A percentile compares a stretch with the other conserved stretches of the same genome.
Evolutionary conservation across 2,888 invertebrate species (phyloP).

Genomic region (Cheilosia vulpina): DNA sequence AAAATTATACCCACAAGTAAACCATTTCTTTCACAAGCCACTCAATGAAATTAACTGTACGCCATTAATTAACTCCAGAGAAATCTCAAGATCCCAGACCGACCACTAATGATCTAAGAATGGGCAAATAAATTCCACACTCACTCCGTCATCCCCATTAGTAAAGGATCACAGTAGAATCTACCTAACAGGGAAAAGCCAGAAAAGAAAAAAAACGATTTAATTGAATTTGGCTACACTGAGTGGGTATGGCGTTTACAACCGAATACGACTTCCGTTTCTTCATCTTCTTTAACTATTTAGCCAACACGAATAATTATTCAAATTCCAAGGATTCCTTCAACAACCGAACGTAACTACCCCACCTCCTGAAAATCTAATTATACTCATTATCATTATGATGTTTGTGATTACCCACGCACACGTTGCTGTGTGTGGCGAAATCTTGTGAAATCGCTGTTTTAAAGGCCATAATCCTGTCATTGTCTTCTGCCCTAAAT

Average conservation of each 20-base stretch:
- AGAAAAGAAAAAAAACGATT: constrained; percentile 8
- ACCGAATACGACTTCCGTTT: constrained; percentile 5
- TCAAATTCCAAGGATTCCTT: constrained; percentile 21
- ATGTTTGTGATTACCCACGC: constrained; percentile 18
- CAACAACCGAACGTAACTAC: background rate
- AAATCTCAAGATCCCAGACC: constrained; percentile 39
- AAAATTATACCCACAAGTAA: background rate
- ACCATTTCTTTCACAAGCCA: constrained; percentile 23
- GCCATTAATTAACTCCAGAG: constrained; percentile 44
- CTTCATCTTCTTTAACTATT: constrained; percentile 17
- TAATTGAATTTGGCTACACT: constrained; percentile 32
- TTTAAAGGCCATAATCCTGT: constrained; percentile 34
- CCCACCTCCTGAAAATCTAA: constrained; percentile 1
- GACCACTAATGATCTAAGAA: constrained; percentile 48
- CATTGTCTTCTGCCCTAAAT: constrained; percentile 8
- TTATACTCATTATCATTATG: constrained; percentile 31
- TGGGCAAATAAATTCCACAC: constrained; percentile 37
- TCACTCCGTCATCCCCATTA: constrained; percentile 19
- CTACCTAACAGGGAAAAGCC: background rate
- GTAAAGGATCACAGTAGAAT: constrained; percentile 2
- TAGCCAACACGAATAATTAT: constrained; percentile 11
- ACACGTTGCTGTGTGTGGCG: constrained; percentile 16
- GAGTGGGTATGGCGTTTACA: background rate
- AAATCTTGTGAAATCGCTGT: constrained; percentile 28
- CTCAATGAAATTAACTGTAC: constrained; percentile 46